A percentile compares a stretch with the other conserved stretches of the same genome.
Evolutionary conservation across 2,888 invertebrate genomes (phyloP).

Genomic region (Pammene fasciana): DNA sequence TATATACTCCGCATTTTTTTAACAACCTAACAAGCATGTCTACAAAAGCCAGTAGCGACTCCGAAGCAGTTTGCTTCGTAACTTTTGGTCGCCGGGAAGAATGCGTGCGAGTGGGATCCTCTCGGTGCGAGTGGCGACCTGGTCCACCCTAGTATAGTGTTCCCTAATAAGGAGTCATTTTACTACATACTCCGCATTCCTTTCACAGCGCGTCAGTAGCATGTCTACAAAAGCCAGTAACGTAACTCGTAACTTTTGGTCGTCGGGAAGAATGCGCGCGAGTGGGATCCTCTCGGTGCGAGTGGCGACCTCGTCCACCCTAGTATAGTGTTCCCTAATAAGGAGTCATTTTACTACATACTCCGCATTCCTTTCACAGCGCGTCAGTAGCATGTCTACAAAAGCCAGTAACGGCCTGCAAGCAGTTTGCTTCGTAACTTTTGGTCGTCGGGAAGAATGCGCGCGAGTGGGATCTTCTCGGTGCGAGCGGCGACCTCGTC

Average conservation of each 20-base stretch:
- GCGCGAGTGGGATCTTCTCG: constrained; percentile 66
- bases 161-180: constrained; percentile 9
- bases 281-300: constrained; percentile 60
- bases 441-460: constrained; percentile 61
- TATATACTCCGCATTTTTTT: neutral
- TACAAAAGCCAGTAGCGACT: constrained; percentile 49
- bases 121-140: constrained; percentile 67
- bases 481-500: no score
- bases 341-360: neutral
- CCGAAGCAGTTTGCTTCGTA: constrained; percentile 38
- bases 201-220: no score
- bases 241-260: constrained; percentile 40
- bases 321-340: no score
- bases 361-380: no score
- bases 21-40: neutral
- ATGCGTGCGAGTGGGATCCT: constrained; percentile 71
- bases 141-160: constrained; percentile 52
- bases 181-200: neutral
- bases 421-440: constrained; percentile 37
- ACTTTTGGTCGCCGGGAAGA: constrained; percentile 55
- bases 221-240: no score
- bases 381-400: no score
- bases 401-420: no score
- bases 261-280: constrained; percentile 67
- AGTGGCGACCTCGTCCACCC: no score